Evolutionary conservation across 2,797 vertebrate species (phyloP).

Genomic region (Poliocrania exsul): DNA sequence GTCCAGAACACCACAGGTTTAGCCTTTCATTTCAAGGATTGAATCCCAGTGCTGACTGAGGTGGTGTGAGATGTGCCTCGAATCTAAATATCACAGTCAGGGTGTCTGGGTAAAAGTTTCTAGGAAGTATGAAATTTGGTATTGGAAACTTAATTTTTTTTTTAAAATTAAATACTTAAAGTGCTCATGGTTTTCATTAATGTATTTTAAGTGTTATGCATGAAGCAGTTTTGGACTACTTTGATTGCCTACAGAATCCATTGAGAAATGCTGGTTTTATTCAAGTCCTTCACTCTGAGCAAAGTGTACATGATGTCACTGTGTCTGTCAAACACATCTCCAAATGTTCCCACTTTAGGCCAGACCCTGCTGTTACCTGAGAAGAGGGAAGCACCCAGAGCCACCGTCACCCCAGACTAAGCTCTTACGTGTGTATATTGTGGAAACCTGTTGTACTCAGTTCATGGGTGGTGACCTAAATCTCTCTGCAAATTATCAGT

Average conservation of each 20-base stretch:
- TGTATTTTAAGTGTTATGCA: not conserved
- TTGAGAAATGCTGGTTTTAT: not conserved
- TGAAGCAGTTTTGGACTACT: not conserved
- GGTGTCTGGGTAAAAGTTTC: not conserved
- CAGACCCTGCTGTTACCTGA: not conserved
- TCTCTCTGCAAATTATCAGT: not conserved
- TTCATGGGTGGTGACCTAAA: not conserved
- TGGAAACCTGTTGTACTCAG: not conserved
- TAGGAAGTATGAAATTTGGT: not conserved
- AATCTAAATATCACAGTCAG: not conserved
- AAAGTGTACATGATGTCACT: rapidly evolving
- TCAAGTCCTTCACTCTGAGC: not conserved
- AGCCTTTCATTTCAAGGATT: not conserved
- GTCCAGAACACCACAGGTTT: not conserved
- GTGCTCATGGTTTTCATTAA: not conserved
- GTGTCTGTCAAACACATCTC: not conserved
- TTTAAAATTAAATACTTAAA: not conserved
- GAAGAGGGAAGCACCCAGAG: not conserved
- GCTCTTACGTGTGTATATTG: not conserved
- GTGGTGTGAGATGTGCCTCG: not conserved
- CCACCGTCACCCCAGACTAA: not conserved
- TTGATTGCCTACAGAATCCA: not conserved
- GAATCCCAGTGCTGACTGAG: not conserved
- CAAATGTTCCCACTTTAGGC: not conserved
- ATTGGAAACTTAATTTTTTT: not conserved